Evolutionary conservation across 2,113 vertebrate genomes (phyloP), one percentile per base, ranked within the genome.

Genomic region (Sorex araneus): DNA sequence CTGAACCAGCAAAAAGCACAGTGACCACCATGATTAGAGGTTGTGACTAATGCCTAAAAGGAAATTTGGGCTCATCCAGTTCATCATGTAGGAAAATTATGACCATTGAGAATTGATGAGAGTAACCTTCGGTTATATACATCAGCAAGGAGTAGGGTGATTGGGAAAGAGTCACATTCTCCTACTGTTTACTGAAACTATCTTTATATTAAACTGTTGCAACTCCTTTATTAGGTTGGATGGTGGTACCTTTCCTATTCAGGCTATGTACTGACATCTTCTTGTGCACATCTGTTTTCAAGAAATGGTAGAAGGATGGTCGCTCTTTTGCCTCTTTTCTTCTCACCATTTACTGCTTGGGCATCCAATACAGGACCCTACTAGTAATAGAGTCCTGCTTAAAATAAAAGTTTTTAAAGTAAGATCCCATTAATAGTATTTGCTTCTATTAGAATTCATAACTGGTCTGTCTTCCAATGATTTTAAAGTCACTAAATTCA

Each of bases 401-500:
- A 79, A 25, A 87, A n/a, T 30, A 79, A 25, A 87, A n/a, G 36
- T 64, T 19, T 64, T 90, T 82, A 69, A 84, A 87, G 11, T 73
- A 45, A 84, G n/a, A 34, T 89, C 47, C 74, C 32, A 84, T 84
- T 84, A 89, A 80, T 88, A 84, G 12, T 54, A 40, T 74, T 70
- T 89, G 30, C 94, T 92, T 70, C 43, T 80, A 47, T 84, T 63
- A 69, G 89, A 84, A 95, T 79, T 93, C 8, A n/a, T 84, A 45
- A 9, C 30, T 89, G 21, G 13, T 47, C 91, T 84, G 71, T 76
- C 27, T 92, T 74, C 36, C 81, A 93, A 27, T 87, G 34, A 95
- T 92, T 78, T 92, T 69, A 70, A 36, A 71, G 60, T 87, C 69
- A 89, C 45, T 91, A 57, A 91, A 87, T 90, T 84, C 77, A 94